Evolutionary conservation across 2,113 vertebrate species (phyloP).

Genomic region (Corythaixoides concolor): DNA sequence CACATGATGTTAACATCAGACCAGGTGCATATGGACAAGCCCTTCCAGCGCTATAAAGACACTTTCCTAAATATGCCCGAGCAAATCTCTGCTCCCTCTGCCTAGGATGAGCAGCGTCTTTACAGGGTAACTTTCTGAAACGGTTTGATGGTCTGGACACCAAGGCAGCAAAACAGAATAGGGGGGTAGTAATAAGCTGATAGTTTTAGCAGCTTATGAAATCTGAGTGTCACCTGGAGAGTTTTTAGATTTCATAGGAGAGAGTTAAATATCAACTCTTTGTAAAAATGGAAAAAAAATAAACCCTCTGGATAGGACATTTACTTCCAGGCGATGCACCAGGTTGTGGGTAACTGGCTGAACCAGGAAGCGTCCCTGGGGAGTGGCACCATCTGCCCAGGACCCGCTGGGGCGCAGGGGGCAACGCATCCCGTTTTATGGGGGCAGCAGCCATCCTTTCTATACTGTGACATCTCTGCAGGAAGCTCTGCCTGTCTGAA

Average conservation of each 20-base stretch:
- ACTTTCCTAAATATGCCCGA: neutral
- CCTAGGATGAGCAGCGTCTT: neutral
- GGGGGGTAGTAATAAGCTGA: neutral
- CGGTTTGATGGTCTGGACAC: neutral
- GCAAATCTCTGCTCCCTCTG: neutral
- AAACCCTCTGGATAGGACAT: neutral
- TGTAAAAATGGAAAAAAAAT: neutral
- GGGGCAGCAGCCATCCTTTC: neutral
- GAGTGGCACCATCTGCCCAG: neutral
- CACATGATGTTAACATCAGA: constrained; percentile 31
- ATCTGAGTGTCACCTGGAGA: neutral
- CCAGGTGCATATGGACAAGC: neutral
- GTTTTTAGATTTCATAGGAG: neutral
- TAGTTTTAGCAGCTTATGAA: neutral
- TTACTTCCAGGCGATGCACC: neutral
- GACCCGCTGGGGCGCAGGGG: neutral
- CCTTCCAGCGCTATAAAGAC: neutral
- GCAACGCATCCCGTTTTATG: neutral
- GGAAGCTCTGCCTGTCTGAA: neutral
- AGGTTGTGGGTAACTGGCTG: neutral
- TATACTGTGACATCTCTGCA: neutral
- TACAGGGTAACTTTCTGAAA: neutral
- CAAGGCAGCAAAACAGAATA: neutral
- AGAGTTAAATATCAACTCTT: neutral
- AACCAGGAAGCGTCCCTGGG: neutral